Evolutionary conservation across 2,797 vertebrate species (phyloP).

Genomic region (Liparis tanakae): DNA sequence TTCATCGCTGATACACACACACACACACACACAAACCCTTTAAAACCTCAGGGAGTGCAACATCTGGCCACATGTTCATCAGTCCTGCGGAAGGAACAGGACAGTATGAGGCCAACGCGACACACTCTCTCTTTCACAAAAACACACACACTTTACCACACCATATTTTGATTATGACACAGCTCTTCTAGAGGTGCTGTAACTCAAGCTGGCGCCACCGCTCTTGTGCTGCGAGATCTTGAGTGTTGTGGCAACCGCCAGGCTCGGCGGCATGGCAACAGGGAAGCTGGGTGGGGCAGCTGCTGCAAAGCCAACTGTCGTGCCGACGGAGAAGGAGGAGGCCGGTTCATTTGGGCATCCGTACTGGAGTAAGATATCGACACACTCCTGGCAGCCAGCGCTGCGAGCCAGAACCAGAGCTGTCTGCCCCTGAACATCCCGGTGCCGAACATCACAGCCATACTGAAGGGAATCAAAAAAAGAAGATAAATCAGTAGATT

Average conservation of each 20-base stretch:
- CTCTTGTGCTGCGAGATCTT: slow-evolving; percentile 89
- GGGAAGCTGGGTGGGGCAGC: slow-evolving; percentile 67
- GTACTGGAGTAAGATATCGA: slow-evolving; percentile 92
- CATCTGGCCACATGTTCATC: slow-evolving; percentile 45
- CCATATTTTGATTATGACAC: slow-evolving; percentile 71
- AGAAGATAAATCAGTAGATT: slow-evolving; percentile 7
- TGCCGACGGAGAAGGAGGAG: slow-evolving; percentile 51
- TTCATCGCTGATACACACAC: slow-evolving; percentile 31
- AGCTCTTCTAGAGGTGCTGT: slow-evolving; percentile 85
- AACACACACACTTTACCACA: slow-evolving; percentile 29
- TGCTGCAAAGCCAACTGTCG: slow-evolving; percentile 59
- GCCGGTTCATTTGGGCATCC: slow-evolving; percentile 89
- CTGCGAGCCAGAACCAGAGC: slow-evolving; percentile 87
- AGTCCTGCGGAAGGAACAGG: slow-evolving; percentile 37
- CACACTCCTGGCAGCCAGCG: slow-evolving; percentile 92
- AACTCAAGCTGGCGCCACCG: slow-evolving; percentile 87
- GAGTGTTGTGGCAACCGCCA: slow-evolving; percentile 78
- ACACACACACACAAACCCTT: slow-evolving; percentile 23
- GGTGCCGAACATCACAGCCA: slow-evolving; percentile 89
- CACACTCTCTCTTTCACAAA: not conserved
- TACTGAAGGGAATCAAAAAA: slow-evolving; percentile 80
- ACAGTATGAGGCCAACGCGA: slow-evolving; percentile 51
- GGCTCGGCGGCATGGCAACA: slow-evolving; percentile 69
- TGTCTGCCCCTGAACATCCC: slow-evolving; percentile 89
- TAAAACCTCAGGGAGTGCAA: slow-evolving; percentile 41